Percentiles rank a stretch among this genome's conserved stretches.
Conservation (phyloP, 1,140 invertebrate species). For the Drosophila nebulosa region DNA sequence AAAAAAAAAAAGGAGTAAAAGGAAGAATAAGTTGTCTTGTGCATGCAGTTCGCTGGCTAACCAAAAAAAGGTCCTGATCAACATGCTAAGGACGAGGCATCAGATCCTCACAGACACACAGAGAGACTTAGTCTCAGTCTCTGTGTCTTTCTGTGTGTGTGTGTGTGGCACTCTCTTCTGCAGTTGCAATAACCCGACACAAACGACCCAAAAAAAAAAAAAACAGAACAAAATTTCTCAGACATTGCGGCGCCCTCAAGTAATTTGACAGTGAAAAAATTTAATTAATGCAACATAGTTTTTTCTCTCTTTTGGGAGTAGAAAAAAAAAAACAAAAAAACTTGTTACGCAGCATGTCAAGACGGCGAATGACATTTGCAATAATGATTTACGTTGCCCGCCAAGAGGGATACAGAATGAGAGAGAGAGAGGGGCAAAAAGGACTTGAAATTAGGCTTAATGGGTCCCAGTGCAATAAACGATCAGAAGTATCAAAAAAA, state of each 20-base stretch:
- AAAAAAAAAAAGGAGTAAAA: constrained; percentile 9
- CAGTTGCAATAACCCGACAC: constrained; percentile 56
- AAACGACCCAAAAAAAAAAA: constrained; percentile 20
- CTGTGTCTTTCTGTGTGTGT: too few species aligned
- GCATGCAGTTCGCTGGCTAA: constrained; percentile 14
- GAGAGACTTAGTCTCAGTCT: neutral
- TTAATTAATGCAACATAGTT: constrained; percentile 44
- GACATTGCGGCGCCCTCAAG: constrained; percentile 74
- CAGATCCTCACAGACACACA: constrained; percentile 3
- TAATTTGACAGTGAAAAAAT: constrained; percentile 62
- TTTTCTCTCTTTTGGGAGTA: constrained; percentile 14
- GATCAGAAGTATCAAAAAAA: too few species aligned
- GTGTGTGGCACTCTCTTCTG: constrained; percentile 28
- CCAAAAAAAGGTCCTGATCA: constrained; percentile 1
- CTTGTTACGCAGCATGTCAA: constrained; percentile 75
- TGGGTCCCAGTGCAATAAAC: neutral
- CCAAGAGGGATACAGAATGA: neutral
- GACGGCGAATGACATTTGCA: constrained; percentile 58
- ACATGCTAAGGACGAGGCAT: neutral
- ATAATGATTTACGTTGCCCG: constrained; percentile 62
- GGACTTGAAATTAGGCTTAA: neutral
- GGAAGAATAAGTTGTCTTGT: constrained; percentile 40
- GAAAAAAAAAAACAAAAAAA: constrained; percentile 41
- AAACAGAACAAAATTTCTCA: constrained; percentile 71
- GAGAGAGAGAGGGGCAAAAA: neutral